These are phyloP conservation scores for Pithys albifrons DNA, from an alignment of 2,113 vertebrate genomes.

Conservation along the genomic window DNA sequence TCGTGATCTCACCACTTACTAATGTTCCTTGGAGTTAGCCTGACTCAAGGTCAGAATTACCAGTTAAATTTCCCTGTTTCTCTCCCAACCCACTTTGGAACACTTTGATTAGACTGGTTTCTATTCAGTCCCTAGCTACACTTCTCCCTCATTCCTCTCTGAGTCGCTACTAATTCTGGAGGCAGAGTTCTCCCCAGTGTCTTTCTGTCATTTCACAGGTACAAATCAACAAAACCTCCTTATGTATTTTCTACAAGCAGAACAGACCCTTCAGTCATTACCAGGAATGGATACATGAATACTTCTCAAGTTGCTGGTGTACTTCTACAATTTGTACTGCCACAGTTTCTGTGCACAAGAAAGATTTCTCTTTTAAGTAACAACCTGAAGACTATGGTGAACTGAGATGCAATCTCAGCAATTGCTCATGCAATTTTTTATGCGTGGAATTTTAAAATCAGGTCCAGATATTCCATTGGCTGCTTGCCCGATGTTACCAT, in stretches of 20 bases:
- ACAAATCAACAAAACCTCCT: neutral
- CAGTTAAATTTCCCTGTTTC: neutral
- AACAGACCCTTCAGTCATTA: neutral
- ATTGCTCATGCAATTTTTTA: neutral
- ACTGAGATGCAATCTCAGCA: neutral
- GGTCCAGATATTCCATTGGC: neutral
- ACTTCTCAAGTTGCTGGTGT: neutral
- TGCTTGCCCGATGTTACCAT: neutral
- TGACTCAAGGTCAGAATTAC: neutral
- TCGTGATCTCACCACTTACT: constrained; percentile 44
- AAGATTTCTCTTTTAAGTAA: neutral
- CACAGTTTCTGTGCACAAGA: neutral
- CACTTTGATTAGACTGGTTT: neutral
- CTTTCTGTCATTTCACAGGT: neutral
- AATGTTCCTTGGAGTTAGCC: neutral
- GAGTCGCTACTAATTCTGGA: neutral
- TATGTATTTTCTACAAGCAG: neutral
- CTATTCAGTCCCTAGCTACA: neutral
- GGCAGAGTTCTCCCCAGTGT: neutral
- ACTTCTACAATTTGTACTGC: neutral
- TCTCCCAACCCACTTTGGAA: neutral
- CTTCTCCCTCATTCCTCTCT: neutral
- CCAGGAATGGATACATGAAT: neutral
- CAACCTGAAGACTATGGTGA: neutral
- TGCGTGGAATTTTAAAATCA: neutral